Base-by-base conservation (phyloP, 2,888 invertebrate species). In the Ariolimax columbianus region DNA sequence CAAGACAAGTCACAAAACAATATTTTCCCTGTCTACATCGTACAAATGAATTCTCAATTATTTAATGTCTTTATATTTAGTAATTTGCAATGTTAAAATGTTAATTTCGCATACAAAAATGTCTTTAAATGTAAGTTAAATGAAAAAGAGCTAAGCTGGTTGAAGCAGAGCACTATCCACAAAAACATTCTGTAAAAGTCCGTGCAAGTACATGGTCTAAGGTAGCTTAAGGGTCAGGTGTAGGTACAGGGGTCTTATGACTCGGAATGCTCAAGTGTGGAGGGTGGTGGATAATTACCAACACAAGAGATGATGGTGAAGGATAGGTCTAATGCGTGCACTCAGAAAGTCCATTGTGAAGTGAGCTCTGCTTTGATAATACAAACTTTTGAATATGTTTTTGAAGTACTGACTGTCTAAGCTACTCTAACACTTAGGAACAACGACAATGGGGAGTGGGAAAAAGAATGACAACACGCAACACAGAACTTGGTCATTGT, bases 101-200 rank as follows among this genome's bases (percentile, higher is more conserved):
- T n/a, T n/a, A n/a, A n/a, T n/a, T n/a, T n/a, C n/a, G n/a, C n/a
- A n/a, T n/a, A n/a, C n/a, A n/a, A n/a, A n/a, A n/a, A n/a, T n/a
- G n/a, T 3, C 17, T 55, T 6, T 81, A 73, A 36, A 68, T 66
- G 30, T 3, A 66, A 66, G 66, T 59, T 14, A 59, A 36, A 68
- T 17, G 23, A 68, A 68, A 36, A 72, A 72, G 7, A 72, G 26
- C 55, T 55, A 55, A 2, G 23, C 55, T 55, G 23, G 14, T 55
- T 26, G 33, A 43, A 72, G 40, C 72, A 72, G 72, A 72, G 72
- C 72, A 72, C 72, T 72, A 26, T 26, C 40, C 38, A 72, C 26
- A 70, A 72, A 33, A 19, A 55, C 55, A 7, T 23, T 55, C 55
- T 17, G 23, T 55, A 7, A 3, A 55, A 2, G 55, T 55, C 17